Conservation (phyloP, 2,113 vertebrate species). For the Cryptoleucopteryx plumbea region DNA sequence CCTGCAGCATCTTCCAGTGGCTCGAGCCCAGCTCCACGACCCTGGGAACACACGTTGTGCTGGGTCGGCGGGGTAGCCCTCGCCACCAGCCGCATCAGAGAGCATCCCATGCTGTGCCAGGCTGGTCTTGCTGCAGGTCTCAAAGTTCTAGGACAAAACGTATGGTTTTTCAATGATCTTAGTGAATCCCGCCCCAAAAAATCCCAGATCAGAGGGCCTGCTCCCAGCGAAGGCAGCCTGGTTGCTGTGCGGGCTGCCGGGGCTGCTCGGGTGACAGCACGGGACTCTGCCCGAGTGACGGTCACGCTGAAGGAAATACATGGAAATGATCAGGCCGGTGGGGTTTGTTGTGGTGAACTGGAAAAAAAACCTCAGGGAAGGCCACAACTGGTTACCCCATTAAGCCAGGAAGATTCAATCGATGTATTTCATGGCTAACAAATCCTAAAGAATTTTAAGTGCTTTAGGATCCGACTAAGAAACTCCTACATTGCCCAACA, state of each 20-base stretch:
- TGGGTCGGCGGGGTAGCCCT: background rate
- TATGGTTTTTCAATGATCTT: background rate
- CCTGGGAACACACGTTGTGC: rapidly evolving
- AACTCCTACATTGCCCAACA: background rate
- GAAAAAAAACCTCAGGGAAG: background rate
- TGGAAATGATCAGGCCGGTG: background rate
- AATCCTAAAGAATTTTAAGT: background rate
- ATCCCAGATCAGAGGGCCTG: background rate
- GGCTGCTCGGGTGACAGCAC: background rate
- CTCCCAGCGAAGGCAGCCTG: background rate
- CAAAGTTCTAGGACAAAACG: background rate
- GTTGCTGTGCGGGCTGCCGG: background rate
- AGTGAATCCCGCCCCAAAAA: background rate
- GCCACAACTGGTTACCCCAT: background rate
- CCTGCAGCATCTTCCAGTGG: background rate
- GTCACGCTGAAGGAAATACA: background rate
- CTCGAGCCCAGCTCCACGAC: background rate
- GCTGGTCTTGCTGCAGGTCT: background rate
- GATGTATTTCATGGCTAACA: background rate
- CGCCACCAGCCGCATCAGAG: background rate
- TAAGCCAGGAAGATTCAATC: background rate
- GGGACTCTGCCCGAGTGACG: background rate
- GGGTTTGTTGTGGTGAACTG: background rate
- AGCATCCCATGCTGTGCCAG: background rate
- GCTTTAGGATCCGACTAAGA: background rate